Evolutionary conservation across 2,797 vertebrate species (phyloP).

Genomic region (Tangara arthus): DNA sequence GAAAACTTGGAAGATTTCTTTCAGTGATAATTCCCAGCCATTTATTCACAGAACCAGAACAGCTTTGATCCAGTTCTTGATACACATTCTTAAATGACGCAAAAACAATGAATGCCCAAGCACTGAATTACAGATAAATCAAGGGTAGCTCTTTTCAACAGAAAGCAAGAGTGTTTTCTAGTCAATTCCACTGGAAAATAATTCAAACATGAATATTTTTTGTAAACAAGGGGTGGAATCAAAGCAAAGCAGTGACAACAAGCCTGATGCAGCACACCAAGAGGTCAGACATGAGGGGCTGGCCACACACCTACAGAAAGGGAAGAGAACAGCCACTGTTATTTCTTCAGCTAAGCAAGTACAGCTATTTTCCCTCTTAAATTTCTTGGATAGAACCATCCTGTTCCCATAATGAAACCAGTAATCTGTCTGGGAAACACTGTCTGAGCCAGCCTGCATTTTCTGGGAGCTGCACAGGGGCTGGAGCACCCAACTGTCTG

Average conservation of each 20-base stretch:
- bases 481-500: neutral
- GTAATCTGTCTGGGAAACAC: neutral
- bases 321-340: neutral
- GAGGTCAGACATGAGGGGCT: neutral
- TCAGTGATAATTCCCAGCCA: neutral
- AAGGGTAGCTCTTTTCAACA: neutral
- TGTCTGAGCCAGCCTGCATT: neutral
- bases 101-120: neutral
- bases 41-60: neutral
- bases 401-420: neutral
- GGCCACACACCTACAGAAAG: neutral
- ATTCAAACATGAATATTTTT: neutral
- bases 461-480: neutral
- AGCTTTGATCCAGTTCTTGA: neutral
- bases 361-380: neutral
- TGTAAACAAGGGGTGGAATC: neutral
- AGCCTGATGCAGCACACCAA: neutral
- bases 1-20: neutral
- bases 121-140: neutral
- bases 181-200: neutral
- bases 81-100: neutral
- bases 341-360: neutral
- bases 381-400: neutral
- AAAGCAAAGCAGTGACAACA: neutral
- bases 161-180: neutral